Base-by-base conservation (phyloP, 2,888 invertebrate genomes). In the Bruchidius siliquastri region DNA sequence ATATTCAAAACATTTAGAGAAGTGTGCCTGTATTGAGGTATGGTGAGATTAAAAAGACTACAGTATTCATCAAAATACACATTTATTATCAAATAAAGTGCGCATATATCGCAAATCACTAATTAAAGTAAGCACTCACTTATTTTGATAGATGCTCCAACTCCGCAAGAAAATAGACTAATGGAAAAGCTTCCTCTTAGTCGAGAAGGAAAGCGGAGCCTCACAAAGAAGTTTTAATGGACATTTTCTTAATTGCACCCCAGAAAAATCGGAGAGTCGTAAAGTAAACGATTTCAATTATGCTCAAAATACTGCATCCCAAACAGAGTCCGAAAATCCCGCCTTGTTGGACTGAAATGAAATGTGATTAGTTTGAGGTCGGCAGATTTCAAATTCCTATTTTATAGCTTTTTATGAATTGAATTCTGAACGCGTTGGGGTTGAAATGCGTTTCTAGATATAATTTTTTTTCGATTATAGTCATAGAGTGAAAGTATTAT, bases 221-320 rank as follows among this genome's bases (percentile, higher is more conserved):
- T 69, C 26, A 69, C 69, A 71, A 71, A 26, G 73, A 71, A 71
- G 71, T 82, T 26, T 79, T 88, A 69, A 88, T 87, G 73, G 83
- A 72, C 71, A 71, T 75, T 67, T 76, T 74, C 22, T 76, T 76
- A 75, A 79, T 74, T 71, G 76, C 73, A 6, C 76, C 74, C 75
- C 76, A 79, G 76, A 75, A 77, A 70, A 81, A 77, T 72, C 79
- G 76, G 70, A 80, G 22, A 18, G 78, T 78, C 32, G 77, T 74
- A 73, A 80, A 80, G 74, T 80, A 82, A 22, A 77, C 71, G 30
- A 80, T 73, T 75, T 81, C 81, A 70, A 82, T 76, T 72, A 82
- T 73, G 74, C 80, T 81, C 21, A 80, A 72, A 22, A 79, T 70
- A 68, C 78, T 79, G 71, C 71, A 71, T 22, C 71, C 71, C 71